Base-by-base conservation (phyloP, 1,140 invertebrate genomes). In the Aphaenogaster ashmeadi region DNA sequence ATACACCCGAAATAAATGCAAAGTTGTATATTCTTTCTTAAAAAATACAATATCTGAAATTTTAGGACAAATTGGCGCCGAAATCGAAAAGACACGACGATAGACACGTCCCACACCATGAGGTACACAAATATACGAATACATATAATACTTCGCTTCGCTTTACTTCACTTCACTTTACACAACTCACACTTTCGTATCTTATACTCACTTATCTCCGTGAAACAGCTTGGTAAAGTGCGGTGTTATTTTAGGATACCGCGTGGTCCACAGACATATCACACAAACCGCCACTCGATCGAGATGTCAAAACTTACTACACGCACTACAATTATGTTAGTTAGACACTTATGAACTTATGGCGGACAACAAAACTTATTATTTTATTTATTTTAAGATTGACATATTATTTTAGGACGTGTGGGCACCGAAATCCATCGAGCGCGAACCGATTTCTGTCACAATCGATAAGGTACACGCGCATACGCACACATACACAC, bases 241-340 rank as follows among this genome's bases (percentile, higher is more conserved):
- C 9, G 3, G 27, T 21, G 27, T 74, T 47, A 74, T 84, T 84
- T 84, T 75, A 84, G 80, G 80, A 75, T 44, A n/a, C 18, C 7
- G 15, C 38, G 2, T 44, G 15, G 2, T 18, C 11, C 27, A 62
- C n/a, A 38, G 27, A 84, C 41, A 62, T 8, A 60, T 11, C 41
- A 75, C 27, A 74, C 69, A 84, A 60, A 84, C 4, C 27, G 33
- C 56, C 33, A 38, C 69, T 50, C 54, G n/a, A 75, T 1, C 69
- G 41, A 62, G 54, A 84, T 60, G 80, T 84, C 41, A 84, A 84
- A 84, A 84, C 44, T 75, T 84, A 84, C 33, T 84, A 84, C 33
- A 84, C 69, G 33, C 80, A 84, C 0, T 84, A 84, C 5, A 84
- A 84, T 84, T 84, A 84, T 7, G 80, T 84, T 75, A 84, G 80